phyloP scores from a whole-genome alignment of 37 sponge, comb jelly and placozoan species.

The Sycon ciliatum region DNA sequence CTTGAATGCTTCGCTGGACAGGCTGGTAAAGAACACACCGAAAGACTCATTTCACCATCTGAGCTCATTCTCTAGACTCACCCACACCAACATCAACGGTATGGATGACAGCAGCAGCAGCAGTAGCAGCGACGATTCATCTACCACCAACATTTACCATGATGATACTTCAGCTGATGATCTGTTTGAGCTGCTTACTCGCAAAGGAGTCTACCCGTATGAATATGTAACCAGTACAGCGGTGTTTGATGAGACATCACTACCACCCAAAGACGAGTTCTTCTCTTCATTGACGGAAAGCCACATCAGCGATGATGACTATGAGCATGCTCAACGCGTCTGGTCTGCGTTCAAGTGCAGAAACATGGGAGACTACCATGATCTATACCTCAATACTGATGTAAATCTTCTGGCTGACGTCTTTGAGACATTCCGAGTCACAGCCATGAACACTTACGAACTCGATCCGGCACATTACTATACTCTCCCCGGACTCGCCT shows the following conservation, averaged over 20 bases:
- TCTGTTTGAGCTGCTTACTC: neutral
- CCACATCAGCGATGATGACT: constrained; percentile 14
- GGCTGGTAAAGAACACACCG: too few species aligned
- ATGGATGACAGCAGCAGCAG: too few species aligned
- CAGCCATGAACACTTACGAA: neutral
- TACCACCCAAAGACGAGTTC: constrained; percentile 21
- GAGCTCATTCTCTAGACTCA: too few species aligned
- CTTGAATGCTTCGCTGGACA: too few species aligned
- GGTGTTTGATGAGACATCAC: neutral
- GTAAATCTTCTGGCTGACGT: constrained; percentile 8
- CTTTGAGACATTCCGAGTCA: constrained; percentile 11
- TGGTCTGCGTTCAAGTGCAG: constrained; percentile 1
- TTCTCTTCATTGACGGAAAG: constrained; percentile 10
- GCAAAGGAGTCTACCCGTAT: constrained; percentile 21
- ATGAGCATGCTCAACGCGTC: neutral
- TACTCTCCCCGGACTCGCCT: constrained; percentile 12
- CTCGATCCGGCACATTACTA: constrained; percentile 24
- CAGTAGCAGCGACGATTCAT: too few species aligned
- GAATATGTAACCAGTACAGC: constrained; percentile 2
- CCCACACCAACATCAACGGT: too few species aligned
- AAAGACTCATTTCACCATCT: too few species aligned
- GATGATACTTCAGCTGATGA: too few species aligned
- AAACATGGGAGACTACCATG: constrained; percentile 16
- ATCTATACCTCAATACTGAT: constrained; percentile 20
- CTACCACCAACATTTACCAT: too few species aligned